phyloP scores from a whole-genome alignment of 2,113 vertebrate species.

The Dromiciops gliroides region DNA sequence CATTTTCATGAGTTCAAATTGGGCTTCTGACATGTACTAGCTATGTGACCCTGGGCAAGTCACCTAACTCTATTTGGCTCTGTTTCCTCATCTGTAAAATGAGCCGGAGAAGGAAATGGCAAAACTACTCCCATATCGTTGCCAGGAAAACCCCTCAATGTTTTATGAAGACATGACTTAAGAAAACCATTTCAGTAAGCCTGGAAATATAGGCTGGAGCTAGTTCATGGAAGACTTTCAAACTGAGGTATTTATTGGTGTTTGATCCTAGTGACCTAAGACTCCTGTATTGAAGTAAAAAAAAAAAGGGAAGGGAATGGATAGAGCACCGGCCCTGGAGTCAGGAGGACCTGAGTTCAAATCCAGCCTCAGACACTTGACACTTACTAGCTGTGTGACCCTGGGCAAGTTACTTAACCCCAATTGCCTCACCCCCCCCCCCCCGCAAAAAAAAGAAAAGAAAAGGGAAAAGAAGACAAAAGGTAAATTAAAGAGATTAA shows the following conservation, averaged over 20 bases:
- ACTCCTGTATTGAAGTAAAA: neutral
- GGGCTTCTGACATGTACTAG: neutral
- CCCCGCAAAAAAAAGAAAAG: no score
- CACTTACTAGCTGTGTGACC: no score
- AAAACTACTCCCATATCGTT: neutral
- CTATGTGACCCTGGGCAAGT: neutral
- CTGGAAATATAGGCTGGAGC: neutral
- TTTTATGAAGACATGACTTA: neutral
- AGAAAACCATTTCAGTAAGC: neutral
- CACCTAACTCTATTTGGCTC: neutral
- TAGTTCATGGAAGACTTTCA: neutral
- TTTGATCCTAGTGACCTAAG: neutral
- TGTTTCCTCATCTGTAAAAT: neutral
- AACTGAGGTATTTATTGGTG: neutral
- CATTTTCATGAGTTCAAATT: neutral
- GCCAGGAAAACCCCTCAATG: neutral
- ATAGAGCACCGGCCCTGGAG: no score
- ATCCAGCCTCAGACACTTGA: no score
- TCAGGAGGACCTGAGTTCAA: no score
- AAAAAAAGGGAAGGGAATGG: no score
- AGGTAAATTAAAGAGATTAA: neutral
- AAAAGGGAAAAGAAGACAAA: neutral
- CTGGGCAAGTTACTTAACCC: no score
- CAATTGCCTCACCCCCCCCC: no score
- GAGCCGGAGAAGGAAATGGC: neutral